Evolutionary conservation across 2,113 vertebrate species (phyloP).

Genomic region (Cisticola juncidis): DNA sequence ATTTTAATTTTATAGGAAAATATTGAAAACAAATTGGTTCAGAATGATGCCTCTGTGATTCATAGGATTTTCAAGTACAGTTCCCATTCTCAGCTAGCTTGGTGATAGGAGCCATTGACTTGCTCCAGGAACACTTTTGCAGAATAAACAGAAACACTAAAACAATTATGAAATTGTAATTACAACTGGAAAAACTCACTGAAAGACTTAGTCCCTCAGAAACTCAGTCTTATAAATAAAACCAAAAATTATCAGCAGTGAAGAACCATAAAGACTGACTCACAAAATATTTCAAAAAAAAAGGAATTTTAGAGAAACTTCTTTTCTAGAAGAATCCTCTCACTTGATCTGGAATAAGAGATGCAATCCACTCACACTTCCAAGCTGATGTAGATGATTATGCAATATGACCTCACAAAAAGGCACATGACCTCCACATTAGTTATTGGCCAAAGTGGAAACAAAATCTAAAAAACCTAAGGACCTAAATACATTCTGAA

Average conservation of each 20-base stretch:
- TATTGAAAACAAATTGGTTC: neutral
- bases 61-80: neutral
- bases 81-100: neutral
- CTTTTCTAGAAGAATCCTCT: neutral
- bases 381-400: neutral
- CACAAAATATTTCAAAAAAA: neutral
- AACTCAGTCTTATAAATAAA: neutral
- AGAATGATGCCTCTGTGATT: neutral
- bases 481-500: neutral
- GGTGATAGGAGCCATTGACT: neutral
- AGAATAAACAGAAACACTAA: neutral
- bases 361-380: neutral
- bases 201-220: neutral
- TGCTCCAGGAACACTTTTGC: neutral
- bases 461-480: neutral
- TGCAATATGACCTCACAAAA: neutral
- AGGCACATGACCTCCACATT: neutral
- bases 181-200: neutral
- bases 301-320: neutral
- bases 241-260: neutral
- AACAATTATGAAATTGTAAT: neutral
- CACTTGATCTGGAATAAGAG: neutral
- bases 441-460: neutral
- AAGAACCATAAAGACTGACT: neutral
- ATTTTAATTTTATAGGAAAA: neutral